Conservation (phyloP, 2,888 invertebrate genomes). For the Dolichomitus sp. region DNA sequence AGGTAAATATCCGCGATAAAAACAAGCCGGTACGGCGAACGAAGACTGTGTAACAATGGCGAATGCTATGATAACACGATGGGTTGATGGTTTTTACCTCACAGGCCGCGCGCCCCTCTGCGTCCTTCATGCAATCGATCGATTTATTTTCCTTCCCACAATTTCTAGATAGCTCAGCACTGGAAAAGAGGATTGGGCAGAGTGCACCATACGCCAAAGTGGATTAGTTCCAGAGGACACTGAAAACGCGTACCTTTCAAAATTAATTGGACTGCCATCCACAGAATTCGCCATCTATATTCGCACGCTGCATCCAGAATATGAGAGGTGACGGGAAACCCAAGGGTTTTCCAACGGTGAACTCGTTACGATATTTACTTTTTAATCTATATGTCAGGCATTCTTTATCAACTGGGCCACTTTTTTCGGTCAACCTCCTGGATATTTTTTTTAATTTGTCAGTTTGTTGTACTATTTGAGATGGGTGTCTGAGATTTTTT, state of each 20-base stretch:
- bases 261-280: constrained; percentile 58
- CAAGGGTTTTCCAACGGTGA: neutral
- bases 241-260: constrained; percentile 23
- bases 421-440: too few species aligned
- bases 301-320: neutral
- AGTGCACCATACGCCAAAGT: constrained; percentile 1
- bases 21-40: constrained; percentile 11
- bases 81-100: constrained; percentile 10
- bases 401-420: too few species aligned
- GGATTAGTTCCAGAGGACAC: constrained; percentile 41
- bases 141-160: constrained; percentile 29
- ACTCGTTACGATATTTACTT: neutral
- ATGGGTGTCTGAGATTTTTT: too few species aligned
- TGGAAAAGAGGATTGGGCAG: neutral
- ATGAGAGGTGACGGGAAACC: neutral
- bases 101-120: neutral
- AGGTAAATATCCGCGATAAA: neutral
- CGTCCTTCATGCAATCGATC: constrained; percentile 18
- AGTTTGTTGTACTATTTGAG: too few species aligned
- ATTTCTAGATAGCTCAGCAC: constrained; percentile 15
- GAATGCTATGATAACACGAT: constrained; percentile 18
- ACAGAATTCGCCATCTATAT: constrained; percentile 29
- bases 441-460: too few species aligned
- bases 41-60: constrained; percentile 27
- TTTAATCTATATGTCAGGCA: neutral